These are phyloP conservation scores for Cyphomyrus plagiostoma DNA, from an alignment of 2,113 vertebrate species.

Conservation along the genomic window DNA sequence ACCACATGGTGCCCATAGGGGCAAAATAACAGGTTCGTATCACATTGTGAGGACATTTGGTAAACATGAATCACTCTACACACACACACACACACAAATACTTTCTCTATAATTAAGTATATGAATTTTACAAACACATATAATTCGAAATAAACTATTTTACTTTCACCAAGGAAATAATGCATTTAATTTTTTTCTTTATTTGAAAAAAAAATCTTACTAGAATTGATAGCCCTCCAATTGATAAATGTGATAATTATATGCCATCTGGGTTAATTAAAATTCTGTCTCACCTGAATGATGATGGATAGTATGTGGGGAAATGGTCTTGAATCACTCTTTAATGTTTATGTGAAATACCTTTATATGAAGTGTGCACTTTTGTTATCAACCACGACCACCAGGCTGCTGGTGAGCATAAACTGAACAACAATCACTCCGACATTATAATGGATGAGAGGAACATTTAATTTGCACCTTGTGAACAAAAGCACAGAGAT, in stretches of 20 bases:
- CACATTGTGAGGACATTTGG: not conserved
- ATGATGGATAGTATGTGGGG: slow-evolving; percentile 46
- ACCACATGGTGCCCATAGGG: not conserved
- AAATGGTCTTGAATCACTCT: slow-evolving; percentile 37
- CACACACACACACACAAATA: not conserved
- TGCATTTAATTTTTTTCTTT: not conserved
- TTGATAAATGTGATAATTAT: slow-evolving; percentile 55
- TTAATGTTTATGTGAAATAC: slow-evolving; percentile 27
- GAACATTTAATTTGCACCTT: not conserved
- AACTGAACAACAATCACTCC: not conserved
- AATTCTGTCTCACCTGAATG: slow-evolving; percentile 44
- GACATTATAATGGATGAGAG: not conserved
- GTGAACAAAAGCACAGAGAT: not conserved
- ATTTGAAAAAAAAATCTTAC: slow-evolving; percentile 21
- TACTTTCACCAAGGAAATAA: slow-evolving; percentile 1
- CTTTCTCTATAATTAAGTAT: slow-evolving; percentile 21
- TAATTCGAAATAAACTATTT: slow-evolving; percentile 1
- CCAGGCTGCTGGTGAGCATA: not conserved
- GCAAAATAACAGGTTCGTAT: not conserved
- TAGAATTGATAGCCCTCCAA: slow-evolving; percentile 27
- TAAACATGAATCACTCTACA: not conserved
- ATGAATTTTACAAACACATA: slow-evolving; percentile 9
- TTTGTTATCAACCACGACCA: not conserved
- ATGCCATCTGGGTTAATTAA: slow-evolving; percentile 59
- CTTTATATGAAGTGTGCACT: slow-evolving; percentile 17